phyloP scores from a whole-genome alignment of 2,113 vertebrate species.

The Machaerirhynchus nigripectus region DNA sequence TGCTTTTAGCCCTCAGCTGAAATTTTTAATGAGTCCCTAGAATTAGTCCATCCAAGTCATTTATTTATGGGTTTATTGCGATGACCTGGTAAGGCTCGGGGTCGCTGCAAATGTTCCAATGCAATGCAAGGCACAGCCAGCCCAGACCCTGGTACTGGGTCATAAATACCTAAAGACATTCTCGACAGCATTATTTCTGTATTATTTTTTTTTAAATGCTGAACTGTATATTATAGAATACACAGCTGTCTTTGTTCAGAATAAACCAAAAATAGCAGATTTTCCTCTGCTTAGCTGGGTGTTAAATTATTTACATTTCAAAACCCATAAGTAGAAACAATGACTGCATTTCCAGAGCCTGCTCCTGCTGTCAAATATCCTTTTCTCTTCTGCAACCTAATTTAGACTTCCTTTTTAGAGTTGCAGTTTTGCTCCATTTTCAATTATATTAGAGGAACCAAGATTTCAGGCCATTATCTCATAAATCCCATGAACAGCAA shows the following conservation, averaged over 20 bases:
- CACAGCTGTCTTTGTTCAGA: conserved; percentile 70
- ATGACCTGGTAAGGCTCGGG: neutral
- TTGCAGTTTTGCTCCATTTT: conserved; percentile 32
- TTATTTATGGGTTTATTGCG: neutral
- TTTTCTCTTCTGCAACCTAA: conserved; percentile 62
- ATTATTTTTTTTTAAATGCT: neutral
- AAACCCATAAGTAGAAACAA: conserved; percentile 63
- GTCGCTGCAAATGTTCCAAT: neutral
- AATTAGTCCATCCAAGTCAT: neutral
- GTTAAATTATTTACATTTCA: conserved; percentile 76
- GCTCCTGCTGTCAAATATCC: conserved; percentile 58
- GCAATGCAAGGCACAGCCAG: neutral
- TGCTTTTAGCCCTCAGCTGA: neutral
- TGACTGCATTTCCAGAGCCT: conserved; percentile 54
- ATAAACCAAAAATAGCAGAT: conserved; percentile 64
- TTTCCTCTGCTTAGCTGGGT: conserved; percentile 52
- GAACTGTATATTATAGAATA: conserved; percentile 57
- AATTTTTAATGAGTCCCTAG: neutral
- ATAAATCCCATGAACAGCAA: conserved; percentile 9
- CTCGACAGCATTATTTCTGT: neutral
- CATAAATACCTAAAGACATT: conserved; percentile 33
- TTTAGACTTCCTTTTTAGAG: conserved; percentile 56
- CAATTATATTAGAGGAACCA: conserved; percentile 22
- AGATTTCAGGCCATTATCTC: conserved; percentile 47
- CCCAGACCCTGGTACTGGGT: neutral